phyloP scores from a whole-genome alignment of 2,113 vertebrate genomes.

The Chloropsis cyanopogon region DNA sequence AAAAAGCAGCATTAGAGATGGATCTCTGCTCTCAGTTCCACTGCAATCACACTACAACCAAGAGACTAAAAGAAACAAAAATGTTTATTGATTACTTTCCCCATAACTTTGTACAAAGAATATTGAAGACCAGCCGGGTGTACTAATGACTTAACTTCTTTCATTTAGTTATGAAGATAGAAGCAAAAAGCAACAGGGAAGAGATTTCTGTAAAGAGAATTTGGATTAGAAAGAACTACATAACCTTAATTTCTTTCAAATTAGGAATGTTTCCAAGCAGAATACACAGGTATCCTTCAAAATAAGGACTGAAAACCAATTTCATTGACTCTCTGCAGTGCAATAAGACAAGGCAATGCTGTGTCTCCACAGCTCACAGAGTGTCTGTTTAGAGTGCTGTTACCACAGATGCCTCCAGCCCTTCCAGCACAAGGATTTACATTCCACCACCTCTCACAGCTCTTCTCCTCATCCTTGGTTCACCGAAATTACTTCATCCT shows the following conservation, averaged over 20 bases:
- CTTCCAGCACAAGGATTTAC: neutral
- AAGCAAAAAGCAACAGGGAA: conserved; percentile 3
- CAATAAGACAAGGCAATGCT: neutral
- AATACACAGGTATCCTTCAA: neutral
- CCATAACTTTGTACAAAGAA: conserved; percentile 55
- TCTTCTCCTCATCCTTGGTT: neutral
- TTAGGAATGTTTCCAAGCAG: neutral
- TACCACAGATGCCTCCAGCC: neutral
- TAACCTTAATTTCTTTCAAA: conserved; percentile 1
- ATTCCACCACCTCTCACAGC: neutral
- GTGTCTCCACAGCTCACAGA: neutral
- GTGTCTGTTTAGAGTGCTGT: neutral
- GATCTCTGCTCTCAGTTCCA: conserved; percentile 59
- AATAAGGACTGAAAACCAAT: neutral
- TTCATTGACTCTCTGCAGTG: neutral
- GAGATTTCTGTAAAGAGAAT: neutral
- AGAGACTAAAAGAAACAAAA: conserved; percentile 65
- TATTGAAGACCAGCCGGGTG: conserved; percentile 35
- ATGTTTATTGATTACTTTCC: conserved; percentile 70
- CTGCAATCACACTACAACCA: conserved; percentile 56
- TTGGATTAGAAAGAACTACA: neutral
- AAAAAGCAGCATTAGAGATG: conserved; percentile 27
- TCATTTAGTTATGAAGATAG: neutral
- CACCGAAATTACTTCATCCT: neutral
- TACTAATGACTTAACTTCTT: conserved; percentile 27